Base-by-base conservation (phyloP, 2,888 invertebrate genomes). In the Myopa testacea region DNA sequence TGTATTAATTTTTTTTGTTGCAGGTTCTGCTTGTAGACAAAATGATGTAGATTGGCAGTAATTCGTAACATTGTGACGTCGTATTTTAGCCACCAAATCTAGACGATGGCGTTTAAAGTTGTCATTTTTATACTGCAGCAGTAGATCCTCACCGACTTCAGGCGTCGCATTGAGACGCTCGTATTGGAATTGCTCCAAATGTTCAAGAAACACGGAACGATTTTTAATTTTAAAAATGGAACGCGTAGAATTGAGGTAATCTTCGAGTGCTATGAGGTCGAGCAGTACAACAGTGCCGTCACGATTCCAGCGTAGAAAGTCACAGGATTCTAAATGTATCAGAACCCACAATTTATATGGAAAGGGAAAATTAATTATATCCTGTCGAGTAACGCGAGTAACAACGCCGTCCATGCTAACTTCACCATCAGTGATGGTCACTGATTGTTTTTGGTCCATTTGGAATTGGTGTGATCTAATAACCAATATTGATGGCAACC, bases 181-280 rank as follows among this genome's bases (percentile, higher is more conserved):
- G 60, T 84, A 85, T 26, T 80, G 80, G 76, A 82, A 85, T 37
- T 81, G 78, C 0, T 78, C 72, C n/a, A 85, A 73, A 65, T 84
- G 83, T 4, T 78, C 75, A 10, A 84, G 72, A 67, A 85, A 85
- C 4, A 80, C 75, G 0, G 85, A 85, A n/a, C 82, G 80, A 78
- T 83, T 84, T 69, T 84, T 84, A 8, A 85, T 82, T 78, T 81
- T 82, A 45, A 85, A 85, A 73, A 85, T 82, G 0, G 85, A 84
- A 34, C 79, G 80, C 4, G 80, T 77, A 3, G 81, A 81, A 76
- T 81, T 81, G 0, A 85, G 81, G n/a, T 85, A 85, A 3, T 81
- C 81, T n/a, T 83, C 84, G 1, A 84, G 78, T 0, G 80, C 75
- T 16, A 81, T 72, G 12, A 83, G 70, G 76, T 84, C 82, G 4